Evolutionary conservation across 1,140 invertebrate species (phyloP), one percentile per base, ranked within the genome.

Genomic region (Drosophila rufa): DNA sequence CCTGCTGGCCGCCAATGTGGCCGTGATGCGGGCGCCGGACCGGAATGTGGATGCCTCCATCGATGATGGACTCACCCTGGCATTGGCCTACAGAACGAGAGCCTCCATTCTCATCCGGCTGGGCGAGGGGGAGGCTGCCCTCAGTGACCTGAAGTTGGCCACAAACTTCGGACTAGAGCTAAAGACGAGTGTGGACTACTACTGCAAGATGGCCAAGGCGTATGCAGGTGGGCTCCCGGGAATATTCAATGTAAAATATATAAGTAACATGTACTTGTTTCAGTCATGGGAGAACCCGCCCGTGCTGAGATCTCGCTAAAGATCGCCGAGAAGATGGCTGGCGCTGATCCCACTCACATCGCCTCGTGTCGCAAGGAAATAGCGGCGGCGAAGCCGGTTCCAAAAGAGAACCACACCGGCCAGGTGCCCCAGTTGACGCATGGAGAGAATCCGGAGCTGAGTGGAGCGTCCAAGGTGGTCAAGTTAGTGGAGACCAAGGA

Each of bases 141-240:
- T 96, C 2, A 93, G 93, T 51, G 96, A 96, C 83, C 90, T 96
- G 14, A 94, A 95, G 78, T 75, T 95, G 50, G 94, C 95, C 7
- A 78, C 95, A 12, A 95, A 95, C 59, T 94, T 95, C 75, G 93
- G 94, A 47, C 81, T 95, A 11, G 94, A 95, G 0, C 93, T 93
- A 2, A 93, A 93, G 40, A 93, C 93, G 78, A 94, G 94, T 77
- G 93, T 94, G 2, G 94, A 95, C 56, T 95, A 95, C 64, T 96
- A 95, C 80, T 94, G 94, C 93, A 93, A 94, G 58, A 95, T 96
- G 94, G 94, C 94, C 4, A 93, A 94, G 53, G 95, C 95, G 61
- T 95, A 96, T 87, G 93, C 93, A 86, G 94, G 94, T 94, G 82
- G 70, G 75, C 77, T 12, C 15, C 2, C 17, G 3, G 27, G 45